Evolutionary conservation across 2,888 invertebrate genomes (phyloP).

Genomic region (Polylopha cassiicola): DNA sequence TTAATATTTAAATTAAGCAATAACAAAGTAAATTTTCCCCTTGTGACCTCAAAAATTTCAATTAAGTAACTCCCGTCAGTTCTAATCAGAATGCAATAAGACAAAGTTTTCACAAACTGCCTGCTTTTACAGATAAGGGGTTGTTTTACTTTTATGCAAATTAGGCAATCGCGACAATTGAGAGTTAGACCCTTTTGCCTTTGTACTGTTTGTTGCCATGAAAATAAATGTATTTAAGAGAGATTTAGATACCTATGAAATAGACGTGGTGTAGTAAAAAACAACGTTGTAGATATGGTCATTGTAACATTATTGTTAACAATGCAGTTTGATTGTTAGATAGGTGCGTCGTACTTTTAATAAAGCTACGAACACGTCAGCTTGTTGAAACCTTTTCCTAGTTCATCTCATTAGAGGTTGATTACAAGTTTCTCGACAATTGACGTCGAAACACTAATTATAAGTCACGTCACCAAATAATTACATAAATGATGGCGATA

Average conservation of each 20-base stretch:
- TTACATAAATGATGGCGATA: slow-evolving; percentile 37
- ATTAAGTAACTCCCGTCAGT: slow-evolving; percentile 35
- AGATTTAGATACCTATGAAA: not conserved
- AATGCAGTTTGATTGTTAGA: too few species aligned
- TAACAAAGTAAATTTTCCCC: slow-evolving; percentile 7
- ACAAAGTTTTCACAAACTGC: slow-evolving; percentile 70
- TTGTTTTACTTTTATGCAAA: slow-evolving; percentile 67
- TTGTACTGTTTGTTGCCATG: slow-evolving; percentile 17
- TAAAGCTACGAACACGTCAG: too few species aligned
- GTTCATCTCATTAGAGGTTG: too few species aligned
- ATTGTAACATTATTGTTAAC: too few species aligned
- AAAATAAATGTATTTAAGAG: not conserved
- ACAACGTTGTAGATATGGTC: too few species aligned
- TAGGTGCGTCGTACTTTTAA: too few species aligned
- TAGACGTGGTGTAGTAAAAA: not conserved
- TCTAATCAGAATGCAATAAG: slow-evolving; percentile 67
- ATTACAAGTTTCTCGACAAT: slow-evolving; percentile 32
- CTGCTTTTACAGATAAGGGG: slow-evolving; percentile 68
- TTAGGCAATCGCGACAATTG: slow-evolving; percentile 44
- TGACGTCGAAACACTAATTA: slow-evolving; percentile 18
- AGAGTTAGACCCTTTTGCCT: slow-evolving; percentile 38
- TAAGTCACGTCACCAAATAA: slow-evolving; percentile 45
- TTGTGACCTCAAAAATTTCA: slow-evolving; percentile 51
- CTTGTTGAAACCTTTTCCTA: too few species aligned
- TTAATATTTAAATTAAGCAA: slow-evolving; percentile 5